These are phyloP conservation scores for Cherax destructor DNA, from an alignment of 1,140 invertebrate genomes.

Conservation along the genomic window DNA sequence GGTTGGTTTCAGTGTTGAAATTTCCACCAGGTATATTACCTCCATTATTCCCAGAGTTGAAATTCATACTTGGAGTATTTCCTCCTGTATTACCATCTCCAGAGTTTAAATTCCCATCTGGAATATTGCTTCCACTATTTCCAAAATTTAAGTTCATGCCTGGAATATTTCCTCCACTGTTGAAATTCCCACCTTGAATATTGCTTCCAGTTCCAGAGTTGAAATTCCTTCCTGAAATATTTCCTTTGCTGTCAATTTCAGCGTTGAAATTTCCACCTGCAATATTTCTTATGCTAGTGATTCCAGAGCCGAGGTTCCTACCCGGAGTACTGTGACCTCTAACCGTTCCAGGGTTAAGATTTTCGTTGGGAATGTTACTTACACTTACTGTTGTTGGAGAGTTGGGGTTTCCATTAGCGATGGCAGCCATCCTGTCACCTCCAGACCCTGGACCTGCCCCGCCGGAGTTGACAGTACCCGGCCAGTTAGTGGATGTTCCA, in stretches of 20 bases:
- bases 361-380: neutral
- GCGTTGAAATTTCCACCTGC: neutral
- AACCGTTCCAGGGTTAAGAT: neutral
- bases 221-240: neutral
- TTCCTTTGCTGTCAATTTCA: neutral
- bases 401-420: neutral
- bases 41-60: neutral
- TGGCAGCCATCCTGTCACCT: too few species aligned
- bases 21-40: neutral
- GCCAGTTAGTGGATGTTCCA: too few species aligned
- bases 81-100: neutral
- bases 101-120: neutral
- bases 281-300: too few species aligned
- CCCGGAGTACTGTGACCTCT: too few species aligned
- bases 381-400: neutral
- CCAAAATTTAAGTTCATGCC: neutral
- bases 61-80: neutral
- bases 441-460: too few species aligned
- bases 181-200: neutral
- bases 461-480: too few species aligned
- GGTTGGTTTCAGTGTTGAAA: neutral
- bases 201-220: neutral
- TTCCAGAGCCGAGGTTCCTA: too few species aligned
- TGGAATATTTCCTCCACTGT: neutral
- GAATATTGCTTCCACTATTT: neutral